A percentile compares a stretch with the other conserved stretches of the same genome.
These are phyloP conservation scores for Rhynchomys soricoides DNA, from an alignment of 2,113 vertebrate species.

Conservation along the genomic window DNA sequence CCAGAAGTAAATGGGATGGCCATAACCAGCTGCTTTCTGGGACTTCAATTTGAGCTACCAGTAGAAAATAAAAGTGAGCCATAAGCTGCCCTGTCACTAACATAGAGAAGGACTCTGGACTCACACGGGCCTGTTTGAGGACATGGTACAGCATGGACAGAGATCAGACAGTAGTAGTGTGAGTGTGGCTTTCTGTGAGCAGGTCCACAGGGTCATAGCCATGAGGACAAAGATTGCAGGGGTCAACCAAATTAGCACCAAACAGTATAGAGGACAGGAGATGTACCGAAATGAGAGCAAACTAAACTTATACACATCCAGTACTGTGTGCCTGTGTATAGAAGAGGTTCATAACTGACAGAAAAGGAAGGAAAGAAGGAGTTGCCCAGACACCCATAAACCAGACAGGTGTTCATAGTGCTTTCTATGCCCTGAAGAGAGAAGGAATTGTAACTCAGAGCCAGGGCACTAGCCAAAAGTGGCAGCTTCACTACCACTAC, in stretches of 20 bases:
- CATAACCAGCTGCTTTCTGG: neutral
- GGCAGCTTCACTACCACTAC: too few relatives aligned
- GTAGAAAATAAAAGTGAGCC: neutral
- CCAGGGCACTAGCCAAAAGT: neutral
- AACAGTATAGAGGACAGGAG: neutral
- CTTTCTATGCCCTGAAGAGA: neutral
- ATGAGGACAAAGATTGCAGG: neutral
- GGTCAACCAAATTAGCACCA: neutral
- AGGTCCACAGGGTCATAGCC: accelerated
- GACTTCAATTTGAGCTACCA: neutral
- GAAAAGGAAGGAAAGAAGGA: neutral
- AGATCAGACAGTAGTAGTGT: neutral
- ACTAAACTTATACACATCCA: neutral
- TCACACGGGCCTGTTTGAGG: neutral
- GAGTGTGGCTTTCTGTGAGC: neutral
- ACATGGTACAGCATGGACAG: neutral
- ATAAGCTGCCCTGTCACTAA: neutral
- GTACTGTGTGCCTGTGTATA: neutral
- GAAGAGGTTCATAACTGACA: neutral
- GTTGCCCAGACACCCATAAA: neutral
- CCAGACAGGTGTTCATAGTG: neutral
- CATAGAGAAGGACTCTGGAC: neutral
- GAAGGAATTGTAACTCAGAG: neutral
- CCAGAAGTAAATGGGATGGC: neutral
- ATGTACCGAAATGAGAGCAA: neutral